Percentiles rank a stretch among this genome's conserved stretches.
Conservation (phyloP, 2,797 vertebrate genomes). For the Borostomias antarcticus region DNA sequence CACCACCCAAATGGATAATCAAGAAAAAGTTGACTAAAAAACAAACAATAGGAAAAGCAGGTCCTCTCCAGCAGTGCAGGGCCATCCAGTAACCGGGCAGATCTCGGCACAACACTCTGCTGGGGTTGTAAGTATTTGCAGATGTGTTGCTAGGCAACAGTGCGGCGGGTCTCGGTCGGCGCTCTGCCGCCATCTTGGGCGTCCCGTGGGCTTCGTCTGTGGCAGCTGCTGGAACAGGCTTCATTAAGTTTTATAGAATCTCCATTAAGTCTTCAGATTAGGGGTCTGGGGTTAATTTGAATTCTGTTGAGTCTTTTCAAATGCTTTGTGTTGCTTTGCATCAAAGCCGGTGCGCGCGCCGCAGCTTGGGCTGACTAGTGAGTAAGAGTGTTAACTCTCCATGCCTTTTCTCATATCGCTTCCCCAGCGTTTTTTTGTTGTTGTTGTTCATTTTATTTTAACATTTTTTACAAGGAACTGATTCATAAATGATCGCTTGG, state of each 20-base stretch:
- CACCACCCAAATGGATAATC: background rate
- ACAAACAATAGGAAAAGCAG: background rate
- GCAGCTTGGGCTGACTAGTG: background rate
- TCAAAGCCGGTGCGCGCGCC: background rate
- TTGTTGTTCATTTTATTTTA: too few species aligned
- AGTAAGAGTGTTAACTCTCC: background rate
- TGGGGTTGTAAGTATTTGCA: background rate
- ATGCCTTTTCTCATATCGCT: background rate
- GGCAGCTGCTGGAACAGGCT: constrained; percentile 50
- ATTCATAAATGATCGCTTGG: too few species aligned
- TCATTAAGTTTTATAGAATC: constrained; percentile 68
- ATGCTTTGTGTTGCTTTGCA: background rate
- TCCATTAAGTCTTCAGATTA: constrained; percentile 61
- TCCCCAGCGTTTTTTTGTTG: background rate
- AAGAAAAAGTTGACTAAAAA: background rate
- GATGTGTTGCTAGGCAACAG: constrained; percentile 2
- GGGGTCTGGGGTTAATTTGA: constrained; percentile 67
- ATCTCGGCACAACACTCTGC: background rate
- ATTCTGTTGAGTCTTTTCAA: constrained; percentile 57
- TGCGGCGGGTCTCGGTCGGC: background rate
- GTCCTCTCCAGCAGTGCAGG: background rate
- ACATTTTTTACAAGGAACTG: too few species aligned
- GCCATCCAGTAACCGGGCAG: background rate
- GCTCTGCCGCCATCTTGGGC: too few species aligned
- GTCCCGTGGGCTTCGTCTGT: constrained; percentile 14